Base-by-base conservation (phyloP, 1,140 invertebrate species). In the Pogonognathellus flavescens region DNA sequence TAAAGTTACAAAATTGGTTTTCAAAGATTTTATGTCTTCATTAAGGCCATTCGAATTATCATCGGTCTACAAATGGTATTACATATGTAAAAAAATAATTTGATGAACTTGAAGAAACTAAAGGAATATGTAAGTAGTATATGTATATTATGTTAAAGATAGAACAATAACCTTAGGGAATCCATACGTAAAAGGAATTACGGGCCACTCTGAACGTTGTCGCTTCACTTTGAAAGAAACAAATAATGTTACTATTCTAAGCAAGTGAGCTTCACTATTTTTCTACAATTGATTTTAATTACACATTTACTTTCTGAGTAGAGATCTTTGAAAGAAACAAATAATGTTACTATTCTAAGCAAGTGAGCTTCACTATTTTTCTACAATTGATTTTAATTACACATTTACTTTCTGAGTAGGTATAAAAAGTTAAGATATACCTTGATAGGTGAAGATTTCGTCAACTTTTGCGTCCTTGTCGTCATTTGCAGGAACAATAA, bases 391-490 rank as follows among this genome's bases (percentile, higher is more conserved):
- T 3, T 81, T 10, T 11, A 55, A 81, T 13, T 81, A 9, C 18
- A 80, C 22, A 22, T 13, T 31, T n/a, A 31, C 8, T 22, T 41
- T 41, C 20, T 76, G 18, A 16, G 7, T 16, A 31, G 70, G n/a
- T 11, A 50, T 52, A n/a, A n/a, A 80, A 1, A 31, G 18, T 52
- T 5, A 1, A 11, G 20, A 50, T 59, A 18, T 52, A 82, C 50
- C 20, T 31, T 82, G 80, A 20, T 82, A 82, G 0, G 22, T 57
- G 10, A 82, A 82, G 11, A n/a, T 80, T 80, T 80, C 72, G 50
- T 80, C 72, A 20, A 8, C 57, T 59, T 59, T 20, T 66, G 22
- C 62, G 25, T 66, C 62, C 5, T 66, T 14, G 20, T 66, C 3
- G 14, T 66, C 62, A 25, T 66, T 66, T 11, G 62, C 62, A 11